These are phyloP conservation scores for Pelochelys cantorii DNA, from an alignment of 2,797 vertebrate genomes.

Conservation along the genomic window DNA sequence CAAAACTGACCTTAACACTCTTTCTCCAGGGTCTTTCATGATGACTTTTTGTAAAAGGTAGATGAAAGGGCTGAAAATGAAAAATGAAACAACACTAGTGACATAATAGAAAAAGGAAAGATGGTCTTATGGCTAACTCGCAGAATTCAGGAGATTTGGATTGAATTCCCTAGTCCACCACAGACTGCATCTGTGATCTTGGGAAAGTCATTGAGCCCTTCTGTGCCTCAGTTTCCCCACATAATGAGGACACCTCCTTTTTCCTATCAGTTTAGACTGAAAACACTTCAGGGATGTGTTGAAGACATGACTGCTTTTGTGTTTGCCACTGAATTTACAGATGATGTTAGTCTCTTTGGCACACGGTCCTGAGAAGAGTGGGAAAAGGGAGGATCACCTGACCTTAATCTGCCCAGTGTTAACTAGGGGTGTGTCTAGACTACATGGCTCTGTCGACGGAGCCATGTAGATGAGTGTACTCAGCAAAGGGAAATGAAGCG, in stretches of 20 bases:
- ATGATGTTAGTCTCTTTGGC: too few species aligned
- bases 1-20: conserved; percentile 56
- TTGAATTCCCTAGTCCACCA: background rate
- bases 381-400: too few species aligned
- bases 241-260: background rate
- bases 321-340: too few species aligned
- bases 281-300: background rate
- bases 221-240: background rate
- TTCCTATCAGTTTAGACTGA: background rate
- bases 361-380: too few species aligned
- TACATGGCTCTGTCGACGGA: too few species aligned
- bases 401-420: too few species aligned
- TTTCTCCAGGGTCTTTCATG: background rate
- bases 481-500: too few species aligned
- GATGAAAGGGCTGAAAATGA: conserved; percentile 63
- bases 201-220: background rate
- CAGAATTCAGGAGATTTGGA: background rate
- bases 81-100: conserved; percentile 63
- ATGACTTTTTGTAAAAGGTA: conserved; percentile 68
- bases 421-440: too few species aligned
- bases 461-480: too few species aligned
- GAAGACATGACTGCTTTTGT: too few species aligned
- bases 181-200: background rate
- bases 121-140: background rate
- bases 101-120: background rate